Evolutionary conservation across 2,888 invertebrate species (phyloP), one percentile per base, ranked within the genome.

Genomic region (Parnassius glacialis): DNA sequence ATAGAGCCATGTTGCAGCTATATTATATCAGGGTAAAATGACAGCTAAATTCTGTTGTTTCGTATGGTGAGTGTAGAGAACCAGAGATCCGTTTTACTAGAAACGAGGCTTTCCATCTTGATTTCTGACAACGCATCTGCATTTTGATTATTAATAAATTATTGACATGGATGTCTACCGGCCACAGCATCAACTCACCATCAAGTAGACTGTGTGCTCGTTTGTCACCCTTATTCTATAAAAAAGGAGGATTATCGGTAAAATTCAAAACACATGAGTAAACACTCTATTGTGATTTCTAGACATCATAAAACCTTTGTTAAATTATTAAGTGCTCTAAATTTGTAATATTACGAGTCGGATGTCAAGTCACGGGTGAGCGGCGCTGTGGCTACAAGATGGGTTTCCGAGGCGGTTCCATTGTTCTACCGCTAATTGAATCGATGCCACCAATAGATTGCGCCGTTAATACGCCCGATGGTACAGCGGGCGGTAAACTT

Each of bases 371-470:
- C 65, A 67, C 70, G 69, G 70, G 65, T 62, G 67, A 69, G 67
- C 63, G 67, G 61, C 61, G 67, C 61, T 50, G 59, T 58, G 69
- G 68, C 70, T 61, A 68, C 59, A 57, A 51, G 57, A 64, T 60
- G 69, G 67, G 16, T 42, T 59, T 25, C 68, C 61, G 68, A 66
- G 68, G 74, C 76, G 71, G 70, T 78, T 77, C 84, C 80, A 89
- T 90, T 89, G 89, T 90, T 89, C 80, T 75, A 70, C 76, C 48
- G 79, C 85, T 89, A 90, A 90, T 90, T 90, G 85, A 89, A 87
- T 88, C 80, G 87, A 89, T 89, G 87, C 87, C 83, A 83, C 85
- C 84, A 80, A 86, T 87, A 89, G 85, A 87, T 87, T 84, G 78
- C 67, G 70, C 64, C 67, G 70, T 69, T 67, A 65, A 65, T 61